Conservation (phyloP, 23 tunicate genomes). For the Trididemnum nubilum region DNA sequence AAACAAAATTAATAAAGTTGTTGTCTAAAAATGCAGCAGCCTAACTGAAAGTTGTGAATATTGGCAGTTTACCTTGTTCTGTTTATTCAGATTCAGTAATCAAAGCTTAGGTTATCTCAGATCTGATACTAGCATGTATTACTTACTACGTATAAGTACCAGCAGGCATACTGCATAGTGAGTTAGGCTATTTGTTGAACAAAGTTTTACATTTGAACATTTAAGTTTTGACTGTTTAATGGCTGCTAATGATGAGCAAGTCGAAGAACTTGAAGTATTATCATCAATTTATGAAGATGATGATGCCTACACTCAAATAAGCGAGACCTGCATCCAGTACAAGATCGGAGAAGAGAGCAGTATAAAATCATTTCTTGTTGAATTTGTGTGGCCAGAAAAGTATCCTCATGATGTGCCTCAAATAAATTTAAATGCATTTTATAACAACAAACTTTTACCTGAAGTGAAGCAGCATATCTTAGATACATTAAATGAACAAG, state of each 20-base stretch:
- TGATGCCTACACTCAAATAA: constrained; percentile 54
- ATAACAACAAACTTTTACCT: constrained; percentile 65
- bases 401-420: constrained; percentile 64
- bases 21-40: too few relatives aligned
- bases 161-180: too few relatives aligned
- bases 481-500: constrained; percentile 33
- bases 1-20: too few relatives aligned
- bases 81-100: too few relatives aligned
- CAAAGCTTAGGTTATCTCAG: too few relatives aligned
- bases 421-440: constrained; percentile 68
- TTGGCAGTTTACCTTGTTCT: too few relatives aligned
- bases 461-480: constrained; percentile 54
- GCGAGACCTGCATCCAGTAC: constrained; percentile 58
- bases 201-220: too few relatives aligned
- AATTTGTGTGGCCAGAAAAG: constrained; percentile 68
- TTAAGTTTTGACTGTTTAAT: too few relatives aligned
- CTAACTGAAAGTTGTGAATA: too few relatives aligned
- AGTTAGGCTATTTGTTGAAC: too few relatives aligned
- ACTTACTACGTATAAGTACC: too few relatives aligned
- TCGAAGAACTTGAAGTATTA: constrained; percentile 79
- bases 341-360: constrained; percentile 73
- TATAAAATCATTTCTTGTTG: constrained; percentile 69
- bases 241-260: constrained; percentile 67
- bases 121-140: too few relatives aligned
- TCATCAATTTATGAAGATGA: constrained; percentile 89